Evolutionary conservation across 2,113 vertebrate species (phyloP).

Genomic region (Nestor notabilis): DNA sequence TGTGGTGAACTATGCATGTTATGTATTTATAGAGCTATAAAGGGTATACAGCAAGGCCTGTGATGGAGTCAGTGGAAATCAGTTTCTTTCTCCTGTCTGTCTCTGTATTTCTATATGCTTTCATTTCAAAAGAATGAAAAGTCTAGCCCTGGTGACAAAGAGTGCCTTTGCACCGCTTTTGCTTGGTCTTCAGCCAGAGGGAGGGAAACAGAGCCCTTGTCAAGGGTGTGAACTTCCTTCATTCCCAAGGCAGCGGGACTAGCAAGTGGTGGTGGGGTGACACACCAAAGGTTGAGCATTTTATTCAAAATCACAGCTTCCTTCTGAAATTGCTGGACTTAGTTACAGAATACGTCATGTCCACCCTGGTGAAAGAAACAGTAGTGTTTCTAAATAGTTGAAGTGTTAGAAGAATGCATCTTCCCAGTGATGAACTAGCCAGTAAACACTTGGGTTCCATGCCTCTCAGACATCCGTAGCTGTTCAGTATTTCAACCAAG

Average conservation of each 20-base stretch:
- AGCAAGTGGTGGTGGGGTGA: fast-evolving
- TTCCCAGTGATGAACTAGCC: background rate
- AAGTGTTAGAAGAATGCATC: background rate
- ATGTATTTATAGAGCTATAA: background rate
- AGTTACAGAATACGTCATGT: background rate
- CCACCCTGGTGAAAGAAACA: background rate
- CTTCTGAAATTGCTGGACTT: background rate
- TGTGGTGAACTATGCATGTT: background rate
- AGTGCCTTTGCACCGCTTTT: background rate
- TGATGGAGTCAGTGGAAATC: background rate
- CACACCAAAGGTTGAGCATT: fast-evolving
- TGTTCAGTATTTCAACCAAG: background rate
- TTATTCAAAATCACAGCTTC: background rate
- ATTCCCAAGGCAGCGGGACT: background rate
- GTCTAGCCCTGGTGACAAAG: background rate
- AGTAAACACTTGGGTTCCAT: background rate
- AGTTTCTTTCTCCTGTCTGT: background rate
- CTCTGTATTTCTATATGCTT: background rate
- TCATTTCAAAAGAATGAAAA: background rate
- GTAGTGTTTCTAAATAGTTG: background rate
- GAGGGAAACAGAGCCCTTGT: background rate
- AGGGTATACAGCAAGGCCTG: background rate
- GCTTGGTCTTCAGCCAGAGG: background rate
- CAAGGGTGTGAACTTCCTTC: slow-evolving; percentile 33
- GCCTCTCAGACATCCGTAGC: background rate